Conservation (phyloP, 2,888 invertebrate genomes). For the Caprella mutica region DNA sequence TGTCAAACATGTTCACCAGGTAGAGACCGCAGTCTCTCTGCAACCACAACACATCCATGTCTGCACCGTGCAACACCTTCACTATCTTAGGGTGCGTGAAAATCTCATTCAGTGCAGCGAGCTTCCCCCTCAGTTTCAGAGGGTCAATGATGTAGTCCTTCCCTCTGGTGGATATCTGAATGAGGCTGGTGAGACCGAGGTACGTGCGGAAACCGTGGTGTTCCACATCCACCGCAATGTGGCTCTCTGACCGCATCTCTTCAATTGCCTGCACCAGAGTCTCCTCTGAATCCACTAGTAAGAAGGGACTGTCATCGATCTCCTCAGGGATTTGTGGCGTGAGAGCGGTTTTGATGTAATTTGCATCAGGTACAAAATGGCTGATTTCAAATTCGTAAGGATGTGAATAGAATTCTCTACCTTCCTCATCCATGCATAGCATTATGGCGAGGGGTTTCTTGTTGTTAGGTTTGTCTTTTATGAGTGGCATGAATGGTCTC, state of each 20-base stretch:
- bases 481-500: constrained; percentile 66
- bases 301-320: constrained; percentile 54
- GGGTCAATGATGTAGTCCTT: constrained; percentile 84
- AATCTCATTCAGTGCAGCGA: constrained; percentile 70
- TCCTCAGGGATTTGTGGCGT: constrained; percentile 44
- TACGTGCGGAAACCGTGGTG: constrained; percentile 87
- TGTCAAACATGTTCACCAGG: constrained; percentile 94
- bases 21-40: constrained; percentile 92
- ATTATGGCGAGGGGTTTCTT: constrained; percentile 64
- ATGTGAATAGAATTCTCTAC: constrained; percentile 53
- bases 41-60: constrained; percentile 78
- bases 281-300: constrained; percentile 54
- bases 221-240: constrained; percentile 77
- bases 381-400: constrained; percentile 79
- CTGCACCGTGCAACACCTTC: constrained; percentile 89
- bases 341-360: constrained; percentile 45
- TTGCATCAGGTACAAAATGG: constrained; percentile 50
- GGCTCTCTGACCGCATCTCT: constrained; percentile 54
- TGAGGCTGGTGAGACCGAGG: constrained; percentile 86
- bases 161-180: constrained; percentile 77
- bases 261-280: constrained; percentile 54
- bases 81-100: constrained; percentile 80
- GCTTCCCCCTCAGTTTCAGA: constrained; percentile 63
- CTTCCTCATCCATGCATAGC: constrained; percentile 55
- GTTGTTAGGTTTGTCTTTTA: constrained; percentile 78